phyloP scores from a whole-genome alignment of 2,888 invertebrate species.

The Frankliniella intonsa region DNA sequence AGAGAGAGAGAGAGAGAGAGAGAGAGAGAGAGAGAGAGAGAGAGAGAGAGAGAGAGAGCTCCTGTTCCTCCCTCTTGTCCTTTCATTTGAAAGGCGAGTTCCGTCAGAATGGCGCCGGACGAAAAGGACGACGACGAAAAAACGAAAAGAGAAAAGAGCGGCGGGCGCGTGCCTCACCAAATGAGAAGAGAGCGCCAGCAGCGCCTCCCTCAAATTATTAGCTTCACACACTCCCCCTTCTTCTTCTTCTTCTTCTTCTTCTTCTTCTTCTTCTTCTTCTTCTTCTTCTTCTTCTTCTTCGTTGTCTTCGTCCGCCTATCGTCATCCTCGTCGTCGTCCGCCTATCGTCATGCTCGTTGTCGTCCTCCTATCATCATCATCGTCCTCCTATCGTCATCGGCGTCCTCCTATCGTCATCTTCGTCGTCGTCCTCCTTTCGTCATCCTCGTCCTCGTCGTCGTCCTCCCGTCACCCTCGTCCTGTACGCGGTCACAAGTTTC shows the following conservation, averaged over 20 bases:
- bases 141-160: neutral
- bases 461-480: too few relatives aligned
- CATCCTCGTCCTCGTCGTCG: too few relatives aligned
- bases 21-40: neutral
- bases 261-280: conserved; percentile 1
- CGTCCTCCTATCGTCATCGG: neutral
- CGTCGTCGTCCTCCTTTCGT: neutral
- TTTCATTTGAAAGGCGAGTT: conserved; percentile 5
- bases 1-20: neutral
- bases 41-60: neutral
- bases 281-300: conserved; percentile 1
- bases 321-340: neutral
- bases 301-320: neutral
- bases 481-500: too few relatives aligned
- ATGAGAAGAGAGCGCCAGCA: neutral
- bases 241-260: neutral
- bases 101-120: neutral
- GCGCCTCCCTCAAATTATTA: neutral
- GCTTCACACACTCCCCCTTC: neutral
- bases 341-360: neutral
- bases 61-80: neutral
- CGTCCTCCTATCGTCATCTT: neutral
- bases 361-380: too few relatives aligned
- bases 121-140: neutral
- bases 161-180: neutral